Conservation (phyloP, 2,797 vertebrate genomes). For the Buceros bicornis region DNA sequence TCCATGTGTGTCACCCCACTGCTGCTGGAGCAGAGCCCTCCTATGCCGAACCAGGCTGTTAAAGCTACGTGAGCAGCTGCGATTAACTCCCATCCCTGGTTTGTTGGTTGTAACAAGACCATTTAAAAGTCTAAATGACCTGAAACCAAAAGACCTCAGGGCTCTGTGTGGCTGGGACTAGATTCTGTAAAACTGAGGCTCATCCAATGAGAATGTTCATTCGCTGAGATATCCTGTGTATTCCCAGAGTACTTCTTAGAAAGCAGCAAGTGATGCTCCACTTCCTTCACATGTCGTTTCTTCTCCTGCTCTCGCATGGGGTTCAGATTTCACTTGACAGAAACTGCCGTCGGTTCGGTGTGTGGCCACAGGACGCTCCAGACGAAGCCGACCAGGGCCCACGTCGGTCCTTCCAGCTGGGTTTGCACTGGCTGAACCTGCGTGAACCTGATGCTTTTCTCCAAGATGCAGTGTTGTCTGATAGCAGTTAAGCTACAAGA, state of each 20-base stretch:
- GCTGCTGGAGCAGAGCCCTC: neutral
- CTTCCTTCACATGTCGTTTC: neutral
- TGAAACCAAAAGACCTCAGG: neutral
- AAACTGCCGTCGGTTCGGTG: neutral
- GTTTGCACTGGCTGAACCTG: neutral
- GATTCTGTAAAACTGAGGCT: neutral
- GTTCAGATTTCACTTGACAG: neutral
- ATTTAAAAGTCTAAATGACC: rapidly evolving
- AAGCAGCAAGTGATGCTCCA: neutral
- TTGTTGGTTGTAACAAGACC: neutral
- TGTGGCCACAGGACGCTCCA: neutral
- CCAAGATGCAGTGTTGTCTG: neutral
- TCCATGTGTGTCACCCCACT: rapidly evolving
- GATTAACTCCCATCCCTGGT: neutral
- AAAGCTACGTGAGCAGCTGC: rapidly evolving
- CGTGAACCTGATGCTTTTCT: neutral
- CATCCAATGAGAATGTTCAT: rapidly evolving
- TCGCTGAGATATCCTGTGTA: neutral
- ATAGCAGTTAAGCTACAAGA: neutral
- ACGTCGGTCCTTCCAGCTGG: neutral
- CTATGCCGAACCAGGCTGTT: neutral
- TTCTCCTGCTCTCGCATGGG: neutral
- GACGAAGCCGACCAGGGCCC: neutral
- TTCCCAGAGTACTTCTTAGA: neutral
- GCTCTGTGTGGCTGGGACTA: rapidly evolving